Evolutionary conservation across 2,888 invertebrate species (phyloP).

Genomic region (Cremastinae sp.): DNA sequence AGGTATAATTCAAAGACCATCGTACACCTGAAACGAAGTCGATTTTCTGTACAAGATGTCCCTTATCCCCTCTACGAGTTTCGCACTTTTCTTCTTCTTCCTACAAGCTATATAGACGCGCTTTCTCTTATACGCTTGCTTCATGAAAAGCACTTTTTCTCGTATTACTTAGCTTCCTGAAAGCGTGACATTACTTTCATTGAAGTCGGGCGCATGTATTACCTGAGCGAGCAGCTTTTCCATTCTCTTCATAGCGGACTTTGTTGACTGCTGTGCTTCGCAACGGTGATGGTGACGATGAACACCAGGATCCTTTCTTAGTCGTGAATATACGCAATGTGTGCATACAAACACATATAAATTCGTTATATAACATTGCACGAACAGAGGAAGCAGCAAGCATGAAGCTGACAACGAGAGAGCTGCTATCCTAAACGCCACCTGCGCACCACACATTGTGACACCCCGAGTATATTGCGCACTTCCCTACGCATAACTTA

Average conservation of each 20-base stretch:
- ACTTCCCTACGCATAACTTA: conserved; percentile 63
- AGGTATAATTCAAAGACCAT: conserved; percentile 46
- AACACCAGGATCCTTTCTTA: conserved; percentile 30
- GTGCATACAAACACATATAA: conserved; percentile 16
- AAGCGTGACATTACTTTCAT: conserved; percentile 59
- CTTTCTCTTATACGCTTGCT: conserved; percentile 58
- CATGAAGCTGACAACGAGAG: conserved; percentile 41
- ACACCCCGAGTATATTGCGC: conserved; percentile 61
- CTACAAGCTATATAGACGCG: not conserved
- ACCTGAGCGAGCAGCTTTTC: conserved; percentile 49
- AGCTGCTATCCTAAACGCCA: conserved; percentile 57
- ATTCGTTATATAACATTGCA: not conserved
- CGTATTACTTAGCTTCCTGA: conserved; percentile 77
- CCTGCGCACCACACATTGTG: conserved; percentile 61
- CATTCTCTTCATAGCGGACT: conserved; percentile 20
- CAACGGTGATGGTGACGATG: conserved; percentile 21
- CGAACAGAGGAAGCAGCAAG: conserved; percentile 25
- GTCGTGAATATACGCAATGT: not conserved
- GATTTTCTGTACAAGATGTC: conserved; percentile 52
- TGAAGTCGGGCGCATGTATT: conserved; percentile 44
- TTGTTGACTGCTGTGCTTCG: conserved; percentile 17
- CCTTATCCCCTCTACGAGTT: conserved; percentile 43
- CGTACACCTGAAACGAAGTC: conserved; percentile 53
- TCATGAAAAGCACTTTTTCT: conserved; percentile 76
- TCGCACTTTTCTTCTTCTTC: conserved; percentile 49